Evolutionary conservation across 2,888 invertebrate species (phyloP).

Genomic region (Lagria hirta): DNA sequence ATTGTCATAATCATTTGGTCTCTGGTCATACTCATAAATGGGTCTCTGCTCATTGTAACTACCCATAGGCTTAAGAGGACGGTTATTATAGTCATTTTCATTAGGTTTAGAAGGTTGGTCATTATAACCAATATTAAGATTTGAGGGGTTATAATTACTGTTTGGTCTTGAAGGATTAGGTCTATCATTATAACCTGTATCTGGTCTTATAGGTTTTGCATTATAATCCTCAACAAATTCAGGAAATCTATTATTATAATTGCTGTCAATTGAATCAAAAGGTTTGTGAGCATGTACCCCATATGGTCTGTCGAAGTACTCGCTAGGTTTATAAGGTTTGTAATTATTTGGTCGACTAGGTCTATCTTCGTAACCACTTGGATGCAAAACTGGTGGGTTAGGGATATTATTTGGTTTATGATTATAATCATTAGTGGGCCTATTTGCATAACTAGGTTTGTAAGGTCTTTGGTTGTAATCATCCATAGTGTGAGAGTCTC

Average conservation of each 20-base stretch:
- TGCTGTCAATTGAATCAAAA: no score
- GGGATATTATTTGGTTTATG: conserved; percentile 6
- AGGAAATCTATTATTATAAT: conserved; percentile 4
- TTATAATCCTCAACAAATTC: conserved; percentile 6
- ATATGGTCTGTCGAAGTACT: conserved; percentile 4
- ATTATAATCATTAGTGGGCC: conserved; percentile 19
- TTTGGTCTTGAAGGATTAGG: no score
- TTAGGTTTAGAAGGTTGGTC: conserved; percentile 12
- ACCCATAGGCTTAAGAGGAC: conserved; percentile 5
- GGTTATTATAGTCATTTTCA: conserved; percentile 2
- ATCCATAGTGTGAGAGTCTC: conserved; percentile 15
- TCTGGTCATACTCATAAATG: background rate
- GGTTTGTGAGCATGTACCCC: no score
- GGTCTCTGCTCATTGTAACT: background rate
- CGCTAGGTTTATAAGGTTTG: conserved; percentile 3
- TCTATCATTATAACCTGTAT: conserved; percentile 8
- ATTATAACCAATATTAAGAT: conserved; percentile 24
- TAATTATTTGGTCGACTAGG: background rate
- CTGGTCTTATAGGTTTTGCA: conserved; percentile 28
- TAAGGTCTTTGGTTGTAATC: conserved; percentile 23
- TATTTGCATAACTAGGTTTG: conserved; percentile 11
- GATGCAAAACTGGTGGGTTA: no score
- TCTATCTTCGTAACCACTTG: conserved; percentile 5
- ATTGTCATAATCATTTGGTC: background rate
- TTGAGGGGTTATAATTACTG: conserved; percentile 21